Evolutionary conservation across 2,888 invertebrate genomes (phyloP).

Genomic region (Stegana nigrithorax): DNA sequence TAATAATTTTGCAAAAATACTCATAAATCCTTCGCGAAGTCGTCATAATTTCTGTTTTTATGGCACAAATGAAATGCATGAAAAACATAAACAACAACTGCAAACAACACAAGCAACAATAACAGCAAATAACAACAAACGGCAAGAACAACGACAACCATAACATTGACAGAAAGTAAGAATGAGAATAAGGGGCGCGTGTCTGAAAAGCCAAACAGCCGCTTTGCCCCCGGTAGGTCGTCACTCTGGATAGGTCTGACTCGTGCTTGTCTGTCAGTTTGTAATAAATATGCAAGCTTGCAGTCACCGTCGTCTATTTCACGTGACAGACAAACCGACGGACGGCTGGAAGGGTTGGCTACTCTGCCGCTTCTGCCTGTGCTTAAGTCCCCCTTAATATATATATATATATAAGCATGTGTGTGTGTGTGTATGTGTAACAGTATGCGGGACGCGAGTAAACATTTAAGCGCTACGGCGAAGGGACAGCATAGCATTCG

Average conservation of each 20-base stretch:
- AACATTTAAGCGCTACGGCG: too few relatives aligned
- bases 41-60: constrained; percentile 66
- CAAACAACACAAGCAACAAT: not conserved
- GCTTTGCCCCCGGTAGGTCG: not conserved
- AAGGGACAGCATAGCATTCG: not conserved
- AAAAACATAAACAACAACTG: not conserved
- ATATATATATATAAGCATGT: too few relatives aligned
- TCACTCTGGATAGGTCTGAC: constrained; percentile 7
- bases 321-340: constrained; percentile 3
- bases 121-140: too few relatives aligned
- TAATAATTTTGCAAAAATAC: constrained; percentile 61
- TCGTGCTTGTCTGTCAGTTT: constrained; percentile 45
- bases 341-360: not conserved
- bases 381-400: too few relatives aligned
- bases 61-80: constrained; percentile 38
- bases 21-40: constrained; percentile 61
- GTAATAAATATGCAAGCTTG: constrained; percentile 65
- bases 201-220: too few relatives aligned
- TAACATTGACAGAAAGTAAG: too few relatives aligned
- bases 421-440: too few relatives aligned
- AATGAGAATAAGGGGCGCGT: too few relatives aligned
- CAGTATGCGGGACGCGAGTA: too few relatives aligned
- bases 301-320: constrained; percentile 39
- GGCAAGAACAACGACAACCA: too few relatives aligned
- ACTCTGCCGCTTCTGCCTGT: not conserved